Conservation (phyloP, 2,797 vertebrate genomes). For the Pangasius djambal region DNA sequence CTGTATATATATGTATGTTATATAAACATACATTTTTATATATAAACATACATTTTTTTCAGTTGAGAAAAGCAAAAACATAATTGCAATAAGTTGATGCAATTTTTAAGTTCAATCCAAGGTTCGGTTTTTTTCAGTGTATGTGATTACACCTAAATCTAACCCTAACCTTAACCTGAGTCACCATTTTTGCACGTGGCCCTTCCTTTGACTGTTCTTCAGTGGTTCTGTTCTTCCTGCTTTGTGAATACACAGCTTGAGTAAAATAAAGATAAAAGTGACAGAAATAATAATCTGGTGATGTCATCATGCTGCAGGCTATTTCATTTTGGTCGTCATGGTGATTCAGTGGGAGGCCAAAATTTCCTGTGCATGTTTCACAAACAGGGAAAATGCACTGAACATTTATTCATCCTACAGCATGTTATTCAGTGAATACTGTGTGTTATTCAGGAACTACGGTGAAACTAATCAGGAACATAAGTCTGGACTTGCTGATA, state of each 20-base stretch:
- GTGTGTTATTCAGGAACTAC: neutral
- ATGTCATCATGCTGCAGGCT: constrained; percentile 13
- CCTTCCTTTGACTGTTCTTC: constrained; percentile 1
- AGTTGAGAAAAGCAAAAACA: too few relatives aligned
- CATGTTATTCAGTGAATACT: neutral
- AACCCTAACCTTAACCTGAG: neutral
- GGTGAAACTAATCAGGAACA: neutral
- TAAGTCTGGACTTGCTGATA: neutral
- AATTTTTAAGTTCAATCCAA: neutral
- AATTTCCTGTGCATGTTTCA: constrained; percentile 30
- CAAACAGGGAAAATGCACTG: neutral
- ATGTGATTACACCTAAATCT: too few relatives aligned
- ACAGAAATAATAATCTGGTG: constrained; percentile 19
- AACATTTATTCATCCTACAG: neutral
- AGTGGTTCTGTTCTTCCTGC: neutral
- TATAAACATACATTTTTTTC: too few relatives aligned
- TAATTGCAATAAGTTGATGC: too few relatives aligned
- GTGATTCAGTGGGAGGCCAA: constrained; percentile 36
- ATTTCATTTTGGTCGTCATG: constrained; percentile 51
- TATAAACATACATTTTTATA: too few relatives aligned
- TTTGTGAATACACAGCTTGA: neutral
- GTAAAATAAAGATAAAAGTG: constrained; percentile 4
- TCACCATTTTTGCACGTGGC: neutral
- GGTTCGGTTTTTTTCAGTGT: neutral
- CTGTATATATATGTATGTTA: too few relatives aligned